Evolutionary conservation across 2,797 vertebrate species (phyloP), one percentile per base, ranked within the genome.

Genomic region (Salmo trutta): DNA sequence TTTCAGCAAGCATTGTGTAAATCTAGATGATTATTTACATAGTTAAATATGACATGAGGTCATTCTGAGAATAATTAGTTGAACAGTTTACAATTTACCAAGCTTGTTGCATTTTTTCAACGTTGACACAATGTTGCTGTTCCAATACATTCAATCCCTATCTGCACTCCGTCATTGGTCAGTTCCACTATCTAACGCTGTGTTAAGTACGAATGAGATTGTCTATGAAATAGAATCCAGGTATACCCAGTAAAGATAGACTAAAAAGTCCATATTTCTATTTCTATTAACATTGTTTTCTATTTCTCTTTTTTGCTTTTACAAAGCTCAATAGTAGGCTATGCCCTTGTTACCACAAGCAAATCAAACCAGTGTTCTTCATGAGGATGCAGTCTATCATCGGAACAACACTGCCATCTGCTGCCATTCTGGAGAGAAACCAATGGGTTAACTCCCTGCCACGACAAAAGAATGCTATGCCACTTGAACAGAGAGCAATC

Each of bases 321-420:
- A 3, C 41, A 73, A 47, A 74, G 71, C 68, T 54, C 24, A 3
- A 47, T 47, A 65, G 56, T 21, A 59, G n/a, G 75, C 72, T 53
- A 27, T 70, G 52, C 27, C 31, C 53, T 31, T 52, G 54, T 69
- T 66, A 47, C 56, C n/a, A 53, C 81, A 78, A 17, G 53, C 6
- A 78, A 10, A 69, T 16, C 31, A 24, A 56, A 27, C 41, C 56
- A 21, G 56, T n/a, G 14, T 29, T 47, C 16, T 54, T 53, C 21
- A 72, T 7, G 10, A 27, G 5, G 3, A 16, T 31, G 67, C 75
- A 81, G 69, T 10, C 62, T 12, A 24, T 59, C 15, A 41, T 4
- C 87, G 84, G 88, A 87, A 54, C 84, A 88, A 90, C 92, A 91
- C 90, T 93, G 92, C 91, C 94, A 92, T 86, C 94, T 94, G 85